Base-by-base conservation (phyloP, 2,797 vertebrate species). In the Brotula barbata region DNA sequence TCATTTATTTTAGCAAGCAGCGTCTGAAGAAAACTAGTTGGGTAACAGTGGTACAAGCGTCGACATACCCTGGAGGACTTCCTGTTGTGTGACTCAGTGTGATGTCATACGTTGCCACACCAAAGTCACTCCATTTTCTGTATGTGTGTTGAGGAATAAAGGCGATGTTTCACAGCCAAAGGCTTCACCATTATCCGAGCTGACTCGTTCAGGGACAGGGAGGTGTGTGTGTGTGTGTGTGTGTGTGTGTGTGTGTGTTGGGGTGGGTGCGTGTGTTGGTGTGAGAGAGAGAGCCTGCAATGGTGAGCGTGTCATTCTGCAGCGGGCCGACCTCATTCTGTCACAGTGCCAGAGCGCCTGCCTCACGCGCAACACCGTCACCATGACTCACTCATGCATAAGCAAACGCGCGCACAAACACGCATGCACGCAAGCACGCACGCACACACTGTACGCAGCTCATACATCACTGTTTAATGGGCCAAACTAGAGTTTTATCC, bases 271-370 rank as follows among this genome's bases (percentile, higher is more conserved):
- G 65, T 19, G 61, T 19, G 17, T n/a, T 14, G 36, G 52, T 1
- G 48, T 1, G 39, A 3, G 16, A 43, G 48, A 34, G 52, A 50
- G 46, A 55, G 71, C 55, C 71, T 81, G 78, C 85, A 74, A 76
- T 82, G 64, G 80, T 59, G 73, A 86, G 88, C 60, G 43, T 88
- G 89, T 87, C 87, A 86, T 87, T 86, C 74, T 82, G 77, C 71
- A 84, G 80, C 25, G 64, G 73, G 64, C 61, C 67, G 86, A 90
- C 90, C 91, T 88, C 90, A 92, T 91, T 92, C 90, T 92, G 91
- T 92, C 91, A 91, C 64, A 67, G 78, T 77, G 87, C 80, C 83
- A 81, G 83, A 78, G 76, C 74, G 61, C 60, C 85, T 82, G 81
- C 83, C 75, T 85, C 84, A 81, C 64, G 63, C 86, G 77, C 81